Evolutionary conservation across 2,113 vertebrate species (phyloP).

Genomic region (Chloroceryle aenea): DNA sequence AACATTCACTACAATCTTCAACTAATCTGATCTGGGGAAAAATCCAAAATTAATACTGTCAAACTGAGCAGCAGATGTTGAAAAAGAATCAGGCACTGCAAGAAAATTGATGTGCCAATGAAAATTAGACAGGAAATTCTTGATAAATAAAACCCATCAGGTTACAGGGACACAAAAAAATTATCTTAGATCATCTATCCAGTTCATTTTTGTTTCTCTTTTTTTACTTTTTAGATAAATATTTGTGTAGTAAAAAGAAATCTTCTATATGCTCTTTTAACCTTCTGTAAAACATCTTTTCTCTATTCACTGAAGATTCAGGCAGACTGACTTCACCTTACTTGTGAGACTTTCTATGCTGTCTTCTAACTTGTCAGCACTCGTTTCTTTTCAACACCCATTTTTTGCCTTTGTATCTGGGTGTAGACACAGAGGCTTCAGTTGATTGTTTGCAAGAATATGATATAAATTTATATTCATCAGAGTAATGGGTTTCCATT

Average conservation of each 20-base stretch:
- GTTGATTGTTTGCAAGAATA: conserved; percentile 18
- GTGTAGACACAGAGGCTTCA: conserved; percentile 7
- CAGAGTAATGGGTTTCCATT: not conserved
- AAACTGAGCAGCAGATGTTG: conserved; percentile 70
- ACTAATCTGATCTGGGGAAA: conserved; percentile 65
- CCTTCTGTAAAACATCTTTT: not conserved
- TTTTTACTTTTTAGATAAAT: not conserved
- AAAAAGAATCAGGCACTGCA: conserved; percentile 56
- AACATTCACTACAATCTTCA: conserved; percentile 29
- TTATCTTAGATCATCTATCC: not conserved
- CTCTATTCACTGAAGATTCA: not conserved
- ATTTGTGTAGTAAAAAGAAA: not conserved
- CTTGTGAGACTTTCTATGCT: not conserved
- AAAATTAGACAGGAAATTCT: conserved; percentile 62
- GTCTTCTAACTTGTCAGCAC: not conserved
- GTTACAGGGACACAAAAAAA: not conserved
- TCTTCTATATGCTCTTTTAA: not conserved
- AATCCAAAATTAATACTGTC: conserved; percentile 70
- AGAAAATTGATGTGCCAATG: conserved; percentile 61
- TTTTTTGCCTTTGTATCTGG: not conserved
- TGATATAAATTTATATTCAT: conserved; percentile 19
- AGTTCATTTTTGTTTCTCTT: not conserved
- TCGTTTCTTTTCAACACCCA: not conserved
- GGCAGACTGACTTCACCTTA: conserved; percentile 5
- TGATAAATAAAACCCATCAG: conserved; percentile 45